Percentiles rank a stretch among this genome's conserved stretches.
Evolutionary conservation across 2,888 invertebrate genomes (phyloP).

Genomic region (Rapana venosa): DNA sequence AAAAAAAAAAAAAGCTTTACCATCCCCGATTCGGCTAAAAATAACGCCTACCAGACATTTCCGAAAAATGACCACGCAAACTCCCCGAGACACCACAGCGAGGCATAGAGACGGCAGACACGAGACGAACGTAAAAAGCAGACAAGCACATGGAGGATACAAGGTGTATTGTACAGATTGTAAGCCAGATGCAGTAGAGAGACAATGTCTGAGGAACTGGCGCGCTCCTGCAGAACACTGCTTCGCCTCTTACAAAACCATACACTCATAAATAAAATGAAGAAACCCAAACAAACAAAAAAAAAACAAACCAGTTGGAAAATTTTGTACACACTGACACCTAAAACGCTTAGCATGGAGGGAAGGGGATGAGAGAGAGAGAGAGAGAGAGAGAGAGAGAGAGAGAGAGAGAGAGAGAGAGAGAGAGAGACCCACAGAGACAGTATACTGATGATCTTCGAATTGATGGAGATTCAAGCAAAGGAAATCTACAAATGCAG

Average conservation of each 20-base stretch:
- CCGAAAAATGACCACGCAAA: neutral
- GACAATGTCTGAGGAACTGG: constrained; percentile 16
- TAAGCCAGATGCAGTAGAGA: constrained; percentile 37
- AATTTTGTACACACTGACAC: constrained; percentile 2
- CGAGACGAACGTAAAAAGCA: neutral
- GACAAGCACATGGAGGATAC: constrained; percentile 10
- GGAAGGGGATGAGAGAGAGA: neutral
- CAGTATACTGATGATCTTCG: neutral
- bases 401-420: constrained; percentile 20
- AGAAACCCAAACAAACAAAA: neutral
- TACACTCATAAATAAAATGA: constrained; percentile 16
- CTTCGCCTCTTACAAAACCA: constrained; percentile 30
- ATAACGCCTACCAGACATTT: neutral
- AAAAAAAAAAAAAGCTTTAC: neutral
- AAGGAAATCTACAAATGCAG: neutral
- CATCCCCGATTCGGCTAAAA: neutral
- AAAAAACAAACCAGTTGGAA: neutral
- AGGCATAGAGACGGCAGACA: neutral
- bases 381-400: constrained; percentile 17
- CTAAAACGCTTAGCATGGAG: neutral
- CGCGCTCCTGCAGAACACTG: neutral
- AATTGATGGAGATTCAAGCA: neutral
- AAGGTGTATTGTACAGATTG: constrained; percentile 33
- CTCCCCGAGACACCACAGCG: neutral
- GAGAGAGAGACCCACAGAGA: neutral